Conservation (phyloP, 37 sponge, comb jelly and placozoan species). For the Chondrilla cf. caribensis region DNA sequence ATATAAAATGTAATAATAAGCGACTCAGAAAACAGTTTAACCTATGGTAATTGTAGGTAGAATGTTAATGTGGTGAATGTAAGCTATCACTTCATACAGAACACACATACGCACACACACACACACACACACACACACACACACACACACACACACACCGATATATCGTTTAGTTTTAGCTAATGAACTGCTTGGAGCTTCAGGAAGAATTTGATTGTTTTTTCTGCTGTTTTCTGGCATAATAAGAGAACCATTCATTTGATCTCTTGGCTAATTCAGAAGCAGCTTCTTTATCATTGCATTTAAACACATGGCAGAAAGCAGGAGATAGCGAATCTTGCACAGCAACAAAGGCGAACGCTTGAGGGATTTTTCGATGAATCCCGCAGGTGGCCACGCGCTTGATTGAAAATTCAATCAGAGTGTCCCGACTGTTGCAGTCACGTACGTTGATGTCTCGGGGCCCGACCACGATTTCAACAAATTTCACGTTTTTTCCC, state of each 20-base stretch:
- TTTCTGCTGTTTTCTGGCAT: too few species aligned
- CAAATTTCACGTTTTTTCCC: conserved; percentile 17
- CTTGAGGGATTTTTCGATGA: conserved; percentile 38
- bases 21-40: too few species aligned
- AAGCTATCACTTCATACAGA: too few species aligned
- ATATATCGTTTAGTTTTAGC: not conserved
- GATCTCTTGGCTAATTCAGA: too few species aligned
- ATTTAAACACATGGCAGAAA: conserved; percentile 75
- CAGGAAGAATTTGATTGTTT: not conserved
- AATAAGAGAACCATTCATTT: too few species aligned
- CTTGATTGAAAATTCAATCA: conserved; percentile 29
- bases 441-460: conserved; percentile 43
- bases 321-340: conserved; percentile 13
- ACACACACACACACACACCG: conserved; percentile 15
- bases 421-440: conserved; percentile 7
- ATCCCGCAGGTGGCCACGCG: conserved; percentile 64
- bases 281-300: conserved; percentile 26
- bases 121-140: not conserved
- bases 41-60: too few species aligned
- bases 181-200: not conserved
- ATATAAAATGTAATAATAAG: too few species aligned
- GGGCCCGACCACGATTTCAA: conserved; percentile 32
- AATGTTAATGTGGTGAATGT: too few species aligned
- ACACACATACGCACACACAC: too few species aligned
- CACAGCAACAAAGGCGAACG: conserved; percentile 63